Conservation (phyloP, 2,888 invertebrate genomes). For the Aspidiotus rigidus region DNA sequence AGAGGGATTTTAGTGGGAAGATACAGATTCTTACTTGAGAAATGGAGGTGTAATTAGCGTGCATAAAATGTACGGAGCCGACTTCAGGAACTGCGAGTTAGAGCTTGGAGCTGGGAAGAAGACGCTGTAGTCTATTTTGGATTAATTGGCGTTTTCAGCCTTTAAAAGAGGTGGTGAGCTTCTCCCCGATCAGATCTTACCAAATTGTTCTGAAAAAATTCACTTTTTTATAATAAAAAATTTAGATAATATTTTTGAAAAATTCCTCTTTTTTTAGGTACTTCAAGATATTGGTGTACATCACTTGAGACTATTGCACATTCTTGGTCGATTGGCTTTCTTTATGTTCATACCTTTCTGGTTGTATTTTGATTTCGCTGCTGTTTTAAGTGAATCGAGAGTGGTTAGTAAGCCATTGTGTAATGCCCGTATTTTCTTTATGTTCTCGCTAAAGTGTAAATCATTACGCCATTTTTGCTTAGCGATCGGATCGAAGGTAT, state of each 20-base stretch:
- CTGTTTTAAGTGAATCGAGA: conserved; percentile 53
- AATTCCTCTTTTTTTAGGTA: conserved; percentile 41
- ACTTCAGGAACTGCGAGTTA: too few relatives aligned
- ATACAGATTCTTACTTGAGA: too few relatives aligned
- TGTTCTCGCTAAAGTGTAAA: not conserved
- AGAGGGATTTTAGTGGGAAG: too few relatives aligned
- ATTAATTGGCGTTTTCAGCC: too few relatives aligned
- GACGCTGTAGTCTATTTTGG: too few relatives aligned
- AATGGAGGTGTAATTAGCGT: too few relatives aligned
- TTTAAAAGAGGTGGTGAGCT: too few relatives aligned
- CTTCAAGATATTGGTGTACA: conserved; percentile 80
- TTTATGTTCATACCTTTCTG: conserved; percentile 76
- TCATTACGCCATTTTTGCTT: conserved; percentile 38
- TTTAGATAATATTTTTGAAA: not conserved
- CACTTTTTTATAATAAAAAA: not conserved
- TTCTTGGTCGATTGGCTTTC: conserved; percentile 68
- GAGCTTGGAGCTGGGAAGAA: too few relatives aligned
- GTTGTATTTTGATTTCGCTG: conserved; percentile 59
- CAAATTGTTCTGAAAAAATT: too few relatives aligned
- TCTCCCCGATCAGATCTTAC: too few relatives aligned
- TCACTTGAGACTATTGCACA: conserved; percentile 72
- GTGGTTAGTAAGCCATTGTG: conserved; percentile 45
- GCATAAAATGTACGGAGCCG: too few relatives aligned
- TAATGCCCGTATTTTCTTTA: too few relatives aligned
- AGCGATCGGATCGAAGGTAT: conserved; percentile 49